These are phyloP conservation scores for Callyntrura sp. DNA, from an alignment of 2,888 invertebrate genomes.

Conservation along the genomic window DNA sequence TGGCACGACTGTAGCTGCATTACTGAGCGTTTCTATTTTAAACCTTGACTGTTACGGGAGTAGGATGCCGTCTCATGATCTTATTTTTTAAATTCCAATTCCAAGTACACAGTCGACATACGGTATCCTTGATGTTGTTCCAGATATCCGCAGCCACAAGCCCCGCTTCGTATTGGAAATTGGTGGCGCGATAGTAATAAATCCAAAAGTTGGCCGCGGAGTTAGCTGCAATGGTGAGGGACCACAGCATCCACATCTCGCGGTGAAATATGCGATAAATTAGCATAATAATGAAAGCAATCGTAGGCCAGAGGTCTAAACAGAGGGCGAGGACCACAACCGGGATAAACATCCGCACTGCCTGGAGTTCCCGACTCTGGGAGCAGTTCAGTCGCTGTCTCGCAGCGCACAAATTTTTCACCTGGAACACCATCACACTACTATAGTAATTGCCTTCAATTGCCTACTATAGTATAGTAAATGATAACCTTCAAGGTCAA, in stretches of 20 bases:
- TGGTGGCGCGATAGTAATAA: neutral
- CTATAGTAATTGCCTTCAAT: too few relatives aligned
- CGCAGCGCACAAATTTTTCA: neutral
- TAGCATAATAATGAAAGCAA: neutral
- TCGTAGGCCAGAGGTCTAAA: neutral
- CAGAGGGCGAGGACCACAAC: neutral
- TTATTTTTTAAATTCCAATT: too few relatives aligned
- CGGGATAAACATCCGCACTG: neutral
- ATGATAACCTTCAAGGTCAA: neutral
- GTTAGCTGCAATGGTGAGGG: neutral
- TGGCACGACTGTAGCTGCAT: too few relatives aligned
- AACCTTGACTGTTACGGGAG: too few relatives aligned
- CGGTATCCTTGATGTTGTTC: too few relatives aligned
- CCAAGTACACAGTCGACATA: too few relatives aligned
- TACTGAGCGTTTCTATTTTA: too few relatives aligned
- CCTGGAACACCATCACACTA: neutral
- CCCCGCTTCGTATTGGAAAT: neutral
- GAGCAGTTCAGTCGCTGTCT: neutral
- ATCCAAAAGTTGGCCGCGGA: conserved; percentile 11
- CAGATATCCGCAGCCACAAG: too few relatives aligned
- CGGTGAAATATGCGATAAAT: neutral
- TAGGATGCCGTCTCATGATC: too few relatives aligned
- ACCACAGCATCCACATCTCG: neutral
- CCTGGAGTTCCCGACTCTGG: neutral
- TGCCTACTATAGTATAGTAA: too few relatives aligned